phyloP scores from a whole-genome alignment of 2,113 vertebrate species.

The Hypocryptadius cinnamomeus region DNA sequence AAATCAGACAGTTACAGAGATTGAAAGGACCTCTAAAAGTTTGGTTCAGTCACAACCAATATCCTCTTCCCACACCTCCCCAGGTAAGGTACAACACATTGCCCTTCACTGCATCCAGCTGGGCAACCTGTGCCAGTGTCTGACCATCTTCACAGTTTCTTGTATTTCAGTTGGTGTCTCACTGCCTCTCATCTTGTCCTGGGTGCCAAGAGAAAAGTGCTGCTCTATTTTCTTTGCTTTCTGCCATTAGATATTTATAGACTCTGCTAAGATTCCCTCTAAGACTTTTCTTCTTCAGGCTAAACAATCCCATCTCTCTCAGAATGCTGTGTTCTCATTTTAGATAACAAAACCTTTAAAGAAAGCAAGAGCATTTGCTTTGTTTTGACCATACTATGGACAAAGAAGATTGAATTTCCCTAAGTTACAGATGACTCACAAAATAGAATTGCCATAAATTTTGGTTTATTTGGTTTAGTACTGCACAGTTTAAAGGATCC shows the following conservation, averaged over 20 bases:
- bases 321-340: background rate
- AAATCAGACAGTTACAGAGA: background rate
- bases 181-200: background rate
- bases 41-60: fast-evolving
- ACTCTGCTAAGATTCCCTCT: background rate
- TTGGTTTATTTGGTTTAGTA: background rate
- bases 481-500: background rate
- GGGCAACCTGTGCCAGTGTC: background rate
- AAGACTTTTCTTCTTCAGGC: background rate
- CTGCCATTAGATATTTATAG: background rate
- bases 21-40: background rate
- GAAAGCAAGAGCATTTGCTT: background rate
- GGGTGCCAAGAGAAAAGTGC: background rate
- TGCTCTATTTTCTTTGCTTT: background rate
- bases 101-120: background rate
- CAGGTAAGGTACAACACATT: background rate
- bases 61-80: background rate
- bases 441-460: background rate
- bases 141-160: background rate
- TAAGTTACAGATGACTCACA: background rate
- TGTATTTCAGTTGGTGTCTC: background rate
- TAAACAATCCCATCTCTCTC: background rate
- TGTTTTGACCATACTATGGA: background rate
- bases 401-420: background rate
- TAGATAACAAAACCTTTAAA: background rate